Evolutionary conservation across 2,888 invertebrate species (phyloP).

Genomic region (Busseola fusca): DNA sequence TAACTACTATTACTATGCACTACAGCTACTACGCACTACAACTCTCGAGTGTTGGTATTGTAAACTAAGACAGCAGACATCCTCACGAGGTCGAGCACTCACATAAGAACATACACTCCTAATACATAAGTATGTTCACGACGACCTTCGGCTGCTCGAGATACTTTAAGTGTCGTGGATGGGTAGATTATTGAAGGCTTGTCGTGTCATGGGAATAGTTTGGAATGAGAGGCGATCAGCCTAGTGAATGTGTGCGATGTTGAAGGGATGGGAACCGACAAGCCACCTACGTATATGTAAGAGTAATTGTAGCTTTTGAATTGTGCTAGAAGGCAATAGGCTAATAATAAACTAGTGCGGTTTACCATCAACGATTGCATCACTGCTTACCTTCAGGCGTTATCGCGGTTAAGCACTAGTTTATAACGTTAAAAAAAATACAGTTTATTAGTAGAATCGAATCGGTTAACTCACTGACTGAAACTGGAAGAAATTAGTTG

Average conservation of each 20-base stretch:
- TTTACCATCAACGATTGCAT: too few species aligned
- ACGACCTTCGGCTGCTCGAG: constrained; percentile 15
- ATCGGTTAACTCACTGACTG: not conserved
- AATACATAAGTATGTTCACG: not conserved
- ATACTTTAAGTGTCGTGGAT: not conserved
- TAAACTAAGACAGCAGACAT: constrained; percentile 38
- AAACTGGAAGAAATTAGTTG: not conserved
- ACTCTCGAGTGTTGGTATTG: constrained; percentile 28
- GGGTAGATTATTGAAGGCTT: not conserved
- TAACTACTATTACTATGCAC: too few species aligned
- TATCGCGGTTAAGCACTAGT: too few species aligned
- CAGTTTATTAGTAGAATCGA: not conserved
- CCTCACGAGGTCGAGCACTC: constrained; percentile 33
- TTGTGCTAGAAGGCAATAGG: too few species aligned
- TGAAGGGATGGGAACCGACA: too few species aligned
- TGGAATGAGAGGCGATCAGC: not conserved
- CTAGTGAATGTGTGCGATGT: not conserved
- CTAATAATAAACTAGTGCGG: too few species aligned
- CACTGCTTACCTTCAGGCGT: too few species aligned
- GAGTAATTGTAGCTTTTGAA: not conserved
- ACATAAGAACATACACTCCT: constrained; percentile 2
- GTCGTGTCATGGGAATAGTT: not conserved
- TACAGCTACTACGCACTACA: too few species aligned
- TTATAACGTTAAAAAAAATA: too few species aligned
- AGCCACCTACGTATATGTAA: too few species aligned